Conservation (phyloP, 2,888 invertebrate genomes). For the Calameuta idolon region DNA sequence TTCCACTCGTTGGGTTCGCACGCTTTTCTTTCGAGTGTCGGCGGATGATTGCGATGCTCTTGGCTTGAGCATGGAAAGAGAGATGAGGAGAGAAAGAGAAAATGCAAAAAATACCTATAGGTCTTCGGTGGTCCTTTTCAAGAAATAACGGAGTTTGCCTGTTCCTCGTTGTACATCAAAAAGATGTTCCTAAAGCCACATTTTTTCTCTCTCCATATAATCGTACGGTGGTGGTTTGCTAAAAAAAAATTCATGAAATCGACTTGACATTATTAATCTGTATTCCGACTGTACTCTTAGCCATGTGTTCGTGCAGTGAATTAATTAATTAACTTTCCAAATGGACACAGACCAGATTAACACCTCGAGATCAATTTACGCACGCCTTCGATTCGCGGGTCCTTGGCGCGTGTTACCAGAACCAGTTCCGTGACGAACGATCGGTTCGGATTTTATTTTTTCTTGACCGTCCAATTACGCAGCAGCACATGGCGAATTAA, state of each 20-base stretch:
- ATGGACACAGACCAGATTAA: slow-evolving; percentile 34
- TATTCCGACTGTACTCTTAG: neutral
- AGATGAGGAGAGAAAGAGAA: neutral
- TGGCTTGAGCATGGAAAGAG: neutral
- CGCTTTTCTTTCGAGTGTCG: slow-evolving; percentile 42
- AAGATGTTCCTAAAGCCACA: neutral
- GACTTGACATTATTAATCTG: neutral
- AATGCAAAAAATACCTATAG: neutral
- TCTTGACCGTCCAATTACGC: neutral
- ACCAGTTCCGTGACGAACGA: slow-evolving; percentile 4
- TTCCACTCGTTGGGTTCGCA: slow-evolving; percentile 47
- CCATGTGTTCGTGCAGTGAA: slow-evolving; percentile 17
- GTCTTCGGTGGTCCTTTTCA: neutral
- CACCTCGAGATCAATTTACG: slow-evolving; percentile 22
- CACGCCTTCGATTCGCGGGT: slow-evolving; percentile 3
- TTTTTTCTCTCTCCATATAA: neutral
- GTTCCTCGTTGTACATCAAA: neutral
- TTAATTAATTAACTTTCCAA: slow-evolving; percentile 46
- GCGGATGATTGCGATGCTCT: neutral
- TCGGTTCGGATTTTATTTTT: neutral
- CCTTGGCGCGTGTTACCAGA: slow-evolving; percentile 3
- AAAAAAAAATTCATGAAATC: neutral
- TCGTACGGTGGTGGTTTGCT: neutral
- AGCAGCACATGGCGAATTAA: neutral
- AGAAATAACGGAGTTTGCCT: neutral